A percentile compares a stretch with the other conserved stretches of the same genome.
These are phyloP conservation scores for Rhadinocentrus ornatus DNA, from an alignment of 2,797 vertebrate species.

Conservation along the genomic window DNA sequence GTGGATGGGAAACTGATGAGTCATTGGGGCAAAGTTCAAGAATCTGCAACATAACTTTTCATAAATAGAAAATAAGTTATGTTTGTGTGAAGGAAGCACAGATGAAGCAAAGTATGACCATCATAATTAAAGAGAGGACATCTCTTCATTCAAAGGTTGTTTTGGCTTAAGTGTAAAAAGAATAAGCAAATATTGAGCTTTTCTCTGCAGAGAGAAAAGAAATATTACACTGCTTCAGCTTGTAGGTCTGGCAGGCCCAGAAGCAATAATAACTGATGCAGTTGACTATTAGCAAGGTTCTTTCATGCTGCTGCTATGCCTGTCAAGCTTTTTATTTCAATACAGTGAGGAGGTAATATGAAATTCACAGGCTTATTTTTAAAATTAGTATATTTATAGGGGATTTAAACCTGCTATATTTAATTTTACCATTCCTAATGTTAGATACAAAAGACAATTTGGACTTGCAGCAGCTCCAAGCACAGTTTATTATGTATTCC, in stretches of 20 bases:
- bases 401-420: background rate
- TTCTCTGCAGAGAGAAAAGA: slow-evolving; percentile 31
- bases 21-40: slow-evolving; percentile 42
- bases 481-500: background rate
- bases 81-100: slow-evolving; percentile 29
- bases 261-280: slow-evolving; percentile 27
- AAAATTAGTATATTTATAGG: background rate
- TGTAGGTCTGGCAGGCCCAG: slow-evolving; percentile 27
- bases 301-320: background rate
- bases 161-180: slow-evolving; percentile 29
- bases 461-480: background rate
- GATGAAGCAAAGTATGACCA: slow-evolving; percentile 38
- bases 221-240: slow-evolving; percentile 32
- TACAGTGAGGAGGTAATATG: background rate
- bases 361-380: background rate
- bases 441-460: background rate
- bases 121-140: slow-evolving; percentile 40
- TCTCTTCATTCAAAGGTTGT: slow-evolving; percentile 34
- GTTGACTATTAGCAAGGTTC: background rate
- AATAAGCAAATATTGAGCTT: slow-evolving; percentile 41
- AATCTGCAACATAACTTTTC: slow-evolving; percentile 19
- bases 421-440: background rate
- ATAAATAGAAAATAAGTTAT: slow-evolving; percentile 59
- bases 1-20: slow-evolving; percentile 56
- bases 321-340: slow-evolving; percentile 11